These are phyloP conservation scores for Drosophila pseudotakahashii DNA, from an alignment of 2,888 invertebrate genomes.

Conservation along the genomic window DNA sequence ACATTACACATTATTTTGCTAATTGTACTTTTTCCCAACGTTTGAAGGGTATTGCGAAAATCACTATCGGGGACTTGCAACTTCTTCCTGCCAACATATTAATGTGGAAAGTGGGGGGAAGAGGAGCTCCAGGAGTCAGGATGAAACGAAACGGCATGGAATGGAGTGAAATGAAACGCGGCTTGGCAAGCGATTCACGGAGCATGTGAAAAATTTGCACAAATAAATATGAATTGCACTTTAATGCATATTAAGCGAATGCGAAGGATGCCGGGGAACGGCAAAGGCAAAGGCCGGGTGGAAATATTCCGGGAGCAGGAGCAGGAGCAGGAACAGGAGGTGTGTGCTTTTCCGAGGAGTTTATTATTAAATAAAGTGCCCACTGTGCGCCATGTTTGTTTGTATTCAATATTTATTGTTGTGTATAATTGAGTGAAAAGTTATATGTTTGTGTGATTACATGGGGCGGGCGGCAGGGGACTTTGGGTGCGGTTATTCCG, in stretches of 20 bases:
- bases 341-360: conserved; percentile 44
- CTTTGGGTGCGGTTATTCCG: neutral
- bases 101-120: conserved; percentile 5
- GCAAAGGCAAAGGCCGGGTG: conserved; percentile 1
- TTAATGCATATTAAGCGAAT: conserved; percentile 74
- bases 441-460: conserved; percentile 74
- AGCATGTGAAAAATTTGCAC: conserved; percentile 75
- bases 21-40: too few relatives aligned
- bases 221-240: conserved; percentile 80
- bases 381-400: conserved; percentile 71
- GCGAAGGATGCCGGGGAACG: conserved; percentile 31
- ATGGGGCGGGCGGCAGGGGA: conserved; percentile 14
- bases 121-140: conserved; percentile 19
- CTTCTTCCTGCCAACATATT: conserved; percentile 14
- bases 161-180: conserved; percentile 28
- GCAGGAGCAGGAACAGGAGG: neutral
- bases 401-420: conserved; percentile 75
- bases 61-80: neutral
- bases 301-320: neutral
- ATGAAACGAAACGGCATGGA: conserved; percentile 27
- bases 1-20: too few relatives aligned
- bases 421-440: conserved; percentile 79
- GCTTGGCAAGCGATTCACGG: conserved; percentile 24
- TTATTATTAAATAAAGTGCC: conserved; percentile 75
- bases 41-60: conserved; percentile 7